Evolutionary conservation across 2,113 vertebrate species (phyloP).

Genomic region (Anarhynchus alexandrinus): DNA sequence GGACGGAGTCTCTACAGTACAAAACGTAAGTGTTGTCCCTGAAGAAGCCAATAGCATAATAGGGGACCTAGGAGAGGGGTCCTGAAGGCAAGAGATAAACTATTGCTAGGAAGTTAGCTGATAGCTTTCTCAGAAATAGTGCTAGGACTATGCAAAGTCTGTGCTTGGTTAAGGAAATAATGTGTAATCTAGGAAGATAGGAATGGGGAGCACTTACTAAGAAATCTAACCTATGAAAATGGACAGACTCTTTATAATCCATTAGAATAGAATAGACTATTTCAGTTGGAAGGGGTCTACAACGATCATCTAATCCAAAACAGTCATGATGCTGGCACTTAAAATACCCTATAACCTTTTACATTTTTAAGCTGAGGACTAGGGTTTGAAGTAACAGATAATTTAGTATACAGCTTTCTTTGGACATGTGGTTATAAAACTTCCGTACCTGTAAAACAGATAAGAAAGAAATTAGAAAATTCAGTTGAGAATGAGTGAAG

Average conservation of each 20-base stretch:
- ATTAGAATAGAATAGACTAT: not conserved
- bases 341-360: not conserved
- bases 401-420: not conserved
- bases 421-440: not conserved
- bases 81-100: not conserved
- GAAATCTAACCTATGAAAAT: not conserved
- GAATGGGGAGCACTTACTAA: not conserved
- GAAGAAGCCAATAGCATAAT: not conserved
- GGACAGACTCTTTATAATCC: not conserved
- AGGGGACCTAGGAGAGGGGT: not conserved
- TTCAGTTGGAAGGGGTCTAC: not conserved
- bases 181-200: not conserved
- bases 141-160: not conserved
- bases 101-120: not conserved
- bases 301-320: not conserved
- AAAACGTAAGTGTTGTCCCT: not conserved
- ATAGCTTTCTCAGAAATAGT: not conserved
- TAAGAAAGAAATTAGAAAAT: not conserved
- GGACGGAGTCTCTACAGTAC: not conserved
- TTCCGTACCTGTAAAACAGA: not conserved
- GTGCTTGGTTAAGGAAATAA: not conserved
- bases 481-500: not conserved
- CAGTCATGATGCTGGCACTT: not conserved
- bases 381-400: not conserved
- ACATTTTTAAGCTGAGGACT: not conserved